Conservation (phyloP, 2,113 vertebrate genomes). For the Bubo scandiacus region DNA sequence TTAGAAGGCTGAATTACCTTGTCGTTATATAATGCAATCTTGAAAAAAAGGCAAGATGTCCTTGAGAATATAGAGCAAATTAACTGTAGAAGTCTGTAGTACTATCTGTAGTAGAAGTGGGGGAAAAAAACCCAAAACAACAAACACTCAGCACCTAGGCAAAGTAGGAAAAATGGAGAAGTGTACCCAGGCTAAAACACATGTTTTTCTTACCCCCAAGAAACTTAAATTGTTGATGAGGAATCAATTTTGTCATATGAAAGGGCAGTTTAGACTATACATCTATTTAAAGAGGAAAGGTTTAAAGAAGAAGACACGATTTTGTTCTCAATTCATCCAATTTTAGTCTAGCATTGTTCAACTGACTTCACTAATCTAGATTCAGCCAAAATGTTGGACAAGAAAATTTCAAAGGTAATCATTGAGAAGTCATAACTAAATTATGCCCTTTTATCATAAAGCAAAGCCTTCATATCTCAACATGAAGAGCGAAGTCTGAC, state of each 20-base stretch:
- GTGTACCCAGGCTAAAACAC: neutral
- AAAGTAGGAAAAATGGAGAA: neutral
- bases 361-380: neutral
- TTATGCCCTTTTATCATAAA: neutral
- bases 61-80: neutral
- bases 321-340: neutral
- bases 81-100: neutral
- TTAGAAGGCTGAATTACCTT: neutral
- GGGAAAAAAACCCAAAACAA: rapidly evolving
- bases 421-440: neutral
- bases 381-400: neutral
- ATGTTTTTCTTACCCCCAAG: neutral
- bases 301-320: neutral
- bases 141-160: neutral
- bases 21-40: neutral
- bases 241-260: neutral
- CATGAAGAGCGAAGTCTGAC: neutral
- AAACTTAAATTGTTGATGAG: neutral
- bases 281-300: neutral
- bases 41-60: neutral
- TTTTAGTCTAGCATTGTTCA: neutral
- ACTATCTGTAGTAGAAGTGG: neutral
- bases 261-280: neutral
- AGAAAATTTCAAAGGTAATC: neutral
- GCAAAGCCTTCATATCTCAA: neutral